A percentile compares a stretch with the other conserved stretches of the same genome.
Evolutionary conservation across 30 jellyfish, hydroid and myxozoan species (phyloP).

Genomic region (Aurelia sp.): DNA sequence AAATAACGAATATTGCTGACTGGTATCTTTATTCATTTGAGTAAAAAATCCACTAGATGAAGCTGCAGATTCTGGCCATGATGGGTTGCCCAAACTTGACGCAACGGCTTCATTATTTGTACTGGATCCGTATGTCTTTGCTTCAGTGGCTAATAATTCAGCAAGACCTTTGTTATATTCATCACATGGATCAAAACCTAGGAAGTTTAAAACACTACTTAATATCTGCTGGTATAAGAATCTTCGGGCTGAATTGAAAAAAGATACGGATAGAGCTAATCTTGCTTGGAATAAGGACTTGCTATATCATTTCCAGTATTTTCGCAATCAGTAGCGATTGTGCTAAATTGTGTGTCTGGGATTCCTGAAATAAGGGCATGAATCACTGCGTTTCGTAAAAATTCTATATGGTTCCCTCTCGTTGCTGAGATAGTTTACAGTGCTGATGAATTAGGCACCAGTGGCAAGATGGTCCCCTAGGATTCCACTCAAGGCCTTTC

Average conservation of each 20-base stretch:
- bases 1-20: slow-evolving; percentile 70
- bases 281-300: no score
- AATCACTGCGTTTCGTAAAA: no score
- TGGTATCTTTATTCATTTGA: slow-evolving; percentile 19
- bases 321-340: no score
- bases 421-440: no score
- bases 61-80: slow-evolving; percentile 33
- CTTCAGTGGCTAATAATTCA: slow-evolving; percentile 81
- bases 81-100: background rate
- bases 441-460: no score
- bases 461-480: no score
- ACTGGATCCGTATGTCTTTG: slow-evolving; percentile 5
- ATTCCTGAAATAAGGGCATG: no score
- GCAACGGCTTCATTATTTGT: background rate
- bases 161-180: slow-evolving; percentile 85
- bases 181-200: slow-evolving; percentile 92
- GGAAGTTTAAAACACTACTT: background rate
- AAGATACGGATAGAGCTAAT: no score
- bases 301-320: no score
- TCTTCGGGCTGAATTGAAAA: background rate
- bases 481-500: no score
- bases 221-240: background rate
- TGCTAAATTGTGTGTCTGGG: no score
- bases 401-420: no score
- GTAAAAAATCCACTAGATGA: slow-evolving; percentile 14